Percentiles rank a stretch among this genome's conserved stretches.
Evolutionary conservation across 1,140 invertebrate species (phyloP).

Genomic region (Drosophila carrolli): DNA sequence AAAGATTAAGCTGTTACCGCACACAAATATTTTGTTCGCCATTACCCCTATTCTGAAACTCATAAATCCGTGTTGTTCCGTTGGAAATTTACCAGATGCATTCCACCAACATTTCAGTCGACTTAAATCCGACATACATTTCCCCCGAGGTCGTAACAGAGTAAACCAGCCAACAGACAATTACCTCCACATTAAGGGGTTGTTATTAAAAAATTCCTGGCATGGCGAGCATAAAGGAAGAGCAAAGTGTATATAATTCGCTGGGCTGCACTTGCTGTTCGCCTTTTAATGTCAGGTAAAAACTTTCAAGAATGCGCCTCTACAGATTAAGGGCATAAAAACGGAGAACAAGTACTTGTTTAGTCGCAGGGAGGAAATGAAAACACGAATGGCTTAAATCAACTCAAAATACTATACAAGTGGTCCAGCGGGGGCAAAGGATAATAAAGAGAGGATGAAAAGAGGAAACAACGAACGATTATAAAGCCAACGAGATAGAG

Average conservation of each 20-base stretch:
- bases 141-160: slow-evolving; percentile 15
- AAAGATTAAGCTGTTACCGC: neutral
- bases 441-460: slow-evolving; percentile 22
- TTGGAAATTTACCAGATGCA: neutral
- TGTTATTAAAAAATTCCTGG: slow-evolving; percentile 53
- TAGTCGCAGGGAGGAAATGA: slow-evolving; percentile 30
- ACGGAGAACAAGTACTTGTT: slow-evolving; percentile 29
- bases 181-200: slow-evolving; percentile 52
- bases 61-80: neutral
- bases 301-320: slow-evolving; percentile 42
- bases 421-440: slow-evolving; percentile 16
- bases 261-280: slow-evolving; percentile 14
- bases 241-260: slow-evolving; percentile 36
- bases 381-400: slow-evolving; percentile 49
- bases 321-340: slow-evolving; percentile 43
- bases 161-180: slow-evolving; percentile 30
- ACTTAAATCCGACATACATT: slow-evolving; percentile 30
- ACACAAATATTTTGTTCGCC: neutral
- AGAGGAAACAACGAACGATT: slow-evolving; percentile 16
- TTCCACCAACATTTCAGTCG: slow-evolving; percentile 26
- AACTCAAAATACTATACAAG: slow-evolving; percentile 39
- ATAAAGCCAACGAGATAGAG: slow-evolving; percentile 26
- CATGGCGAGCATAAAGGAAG: slow-evolving; percentile 24
- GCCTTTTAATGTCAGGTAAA: slow-evolving; percentile 35
- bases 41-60: neutral